phyloP scores from a whole-genome alignment of 2,888 invertebrate genomes.

The Caenorhabditis sp. region DNA sequence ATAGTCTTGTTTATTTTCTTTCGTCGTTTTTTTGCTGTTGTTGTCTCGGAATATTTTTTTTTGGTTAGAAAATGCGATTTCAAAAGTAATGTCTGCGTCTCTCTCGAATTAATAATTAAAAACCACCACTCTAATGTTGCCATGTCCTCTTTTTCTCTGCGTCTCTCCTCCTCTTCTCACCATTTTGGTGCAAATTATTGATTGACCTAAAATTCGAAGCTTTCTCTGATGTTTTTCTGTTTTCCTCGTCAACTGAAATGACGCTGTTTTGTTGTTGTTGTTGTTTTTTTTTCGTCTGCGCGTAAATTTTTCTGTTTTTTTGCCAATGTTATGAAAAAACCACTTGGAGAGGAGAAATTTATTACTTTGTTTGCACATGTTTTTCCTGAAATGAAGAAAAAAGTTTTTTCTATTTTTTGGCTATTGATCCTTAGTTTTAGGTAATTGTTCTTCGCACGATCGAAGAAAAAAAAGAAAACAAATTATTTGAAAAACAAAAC shows the following conservation, averaged over 20 bases:
- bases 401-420: too few relatives aligned
- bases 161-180: constrained; percentile 9
- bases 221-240: background rate
- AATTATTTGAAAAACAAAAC: too few relatives aligned
- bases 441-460: too few relatives aligned
- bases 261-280: background rate
- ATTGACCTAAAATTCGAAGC: background rate
- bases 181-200: constrained; percentile 6
- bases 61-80: background rate
- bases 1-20: too few relatives aligned
- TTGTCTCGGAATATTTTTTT: background rate
- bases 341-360: too few relatives aligned
- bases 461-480: too few relatives aligned
- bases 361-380: too few relatives aligned
- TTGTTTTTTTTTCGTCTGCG: background rate
- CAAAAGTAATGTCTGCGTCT: background rate
- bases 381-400: constrained; percentile 23
- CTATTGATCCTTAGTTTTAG: too few relatives aligned
- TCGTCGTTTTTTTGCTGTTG: background rate
- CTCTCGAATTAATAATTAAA: background rate
- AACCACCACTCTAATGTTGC: constrained; percentile 3
- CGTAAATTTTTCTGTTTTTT: background rate
- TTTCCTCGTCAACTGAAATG: background rate
- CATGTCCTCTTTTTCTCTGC: constrained; percentile 8
- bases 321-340: too few relatives aligned